phyloP scores from a whole-genome alignment of 2,888 invertebrate species.

The Celastrina argiolus region DNA sequence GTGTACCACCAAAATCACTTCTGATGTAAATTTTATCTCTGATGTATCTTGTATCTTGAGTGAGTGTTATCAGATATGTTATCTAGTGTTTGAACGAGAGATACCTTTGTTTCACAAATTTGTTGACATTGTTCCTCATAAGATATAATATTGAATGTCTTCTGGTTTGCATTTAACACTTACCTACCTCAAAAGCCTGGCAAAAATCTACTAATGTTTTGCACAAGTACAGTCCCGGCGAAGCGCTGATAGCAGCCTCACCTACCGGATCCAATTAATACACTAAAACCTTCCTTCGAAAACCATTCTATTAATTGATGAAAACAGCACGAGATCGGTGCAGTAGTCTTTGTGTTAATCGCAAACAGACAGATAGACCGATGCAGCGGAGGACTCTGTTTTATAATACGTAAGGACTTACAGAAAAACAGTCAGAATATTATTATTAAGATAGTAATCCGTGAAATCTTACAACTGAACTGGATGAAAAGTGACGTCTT shows the following conservation, averaged over 20 bases:
- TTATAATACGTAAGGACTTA: too few relatives aligned
- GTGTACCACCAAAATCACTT: background rate
- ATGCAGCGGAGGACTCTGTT: too few relatives aligned
- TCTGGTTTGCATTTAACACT: background rate
- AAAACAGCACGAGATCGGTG: too few relatives aligned
- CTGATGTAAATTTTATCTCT: constrained; percentile 4
- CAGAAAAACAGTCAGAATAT: background rate
- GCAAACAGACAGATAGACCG: too few relatives aligned
- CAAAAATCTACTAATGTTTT: background rate
- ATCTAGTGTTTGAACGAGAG: constrained; percentile 2
- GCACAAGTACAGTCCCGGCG: too few relatives aligned
- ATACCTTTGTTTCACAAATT: constrained; percentile 12
- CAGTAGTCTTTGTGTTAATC: background rate
- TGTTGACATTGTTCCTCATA: background rate
- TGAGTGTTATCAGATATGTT: constrained; percentile 6
- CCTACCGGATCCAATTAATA: too few relatives aligned
- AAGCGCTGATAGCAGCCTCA: too few relatives aligned
- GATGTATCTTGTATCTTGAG: constrained; percentile 8
- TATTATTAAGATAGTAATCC: too few relatives aligned
- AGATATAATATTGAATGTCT: background rate
- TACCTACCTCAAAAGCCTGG: background rate
- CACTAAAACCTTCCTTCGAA: too few relatives aligned
- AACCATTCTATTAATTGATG: too few relatives aligned
- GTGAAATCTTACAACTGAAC: too few relatives aligned
- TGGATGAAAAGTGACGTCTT: too few relatives aligned